A percentile compares a stretch with the other conserved stretches of the same genome.
Conservation (phyloP, 2,888 invertebrate genomes). For the Pristionchus mayeri region DNA sequence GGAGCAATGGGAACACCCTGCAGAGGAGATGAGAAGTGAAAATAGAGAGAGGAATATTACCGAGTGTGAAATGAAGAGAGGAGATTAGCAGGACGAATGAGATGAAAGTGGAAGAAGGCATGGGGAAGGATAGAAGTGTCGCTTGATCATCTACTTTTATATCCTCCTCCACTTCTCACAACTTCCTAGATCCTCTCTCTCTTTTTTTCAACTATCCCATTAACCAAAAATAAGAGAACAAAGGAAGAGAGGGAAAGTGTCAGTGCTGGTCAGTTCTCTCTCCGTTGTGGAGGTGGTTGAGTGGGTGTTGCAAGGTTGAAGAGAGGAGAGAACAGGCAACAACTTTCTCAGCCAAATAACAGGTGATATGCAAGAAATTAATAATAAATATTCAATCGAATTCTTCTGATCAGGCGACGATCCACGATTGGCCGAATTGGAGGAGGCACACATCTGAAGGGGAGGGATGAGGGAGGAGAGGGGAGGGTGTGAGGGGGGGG, state of each 20-base stretch:
- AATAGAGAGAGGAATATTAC: not conserved
- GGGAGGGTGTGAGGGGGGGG: too few species aligned
- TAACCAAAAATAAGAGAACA: conserved; percentile 8
- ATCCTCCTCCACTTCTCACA: not conserved
- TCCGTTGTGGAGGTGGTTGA: not conserved
- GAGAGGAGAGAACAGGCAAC: not conserved
- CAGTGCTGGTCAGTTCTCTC: not conserved
- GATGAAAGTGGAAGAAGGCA: not conserved
- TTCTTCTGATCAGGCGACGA: conserved; percentile 17
- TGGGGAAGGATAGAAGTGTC: not conserved
- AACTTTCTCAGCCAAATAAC: not conserved
- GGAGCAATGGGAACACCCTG: conserved; percentile 3
- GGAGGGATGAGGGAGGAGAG: too few species aligned
- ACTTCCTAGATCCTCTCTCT: conserved; percentile 6
- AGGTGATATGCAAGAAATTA: not conserved
- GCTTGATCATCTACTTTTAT: not conserved
- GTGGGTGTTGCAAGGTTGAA: not conserved
- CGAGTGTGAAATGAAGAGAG: not conserved
- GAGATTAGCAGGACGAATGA: not conserved
- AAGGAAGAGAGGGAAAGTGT: not conserved
- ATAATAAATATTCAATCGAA: not conserved
- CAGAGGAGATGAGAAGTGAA: not conserved
- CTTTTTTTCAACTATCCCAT: not conserved
- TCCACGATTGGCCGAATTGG: not conserved
- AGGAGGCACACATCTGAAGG: conserved; percentile 43